phyloP scores from a whole-genome alignment of 2,888 invertebrate genomes.

The Nemurella pictetii region DNA sequence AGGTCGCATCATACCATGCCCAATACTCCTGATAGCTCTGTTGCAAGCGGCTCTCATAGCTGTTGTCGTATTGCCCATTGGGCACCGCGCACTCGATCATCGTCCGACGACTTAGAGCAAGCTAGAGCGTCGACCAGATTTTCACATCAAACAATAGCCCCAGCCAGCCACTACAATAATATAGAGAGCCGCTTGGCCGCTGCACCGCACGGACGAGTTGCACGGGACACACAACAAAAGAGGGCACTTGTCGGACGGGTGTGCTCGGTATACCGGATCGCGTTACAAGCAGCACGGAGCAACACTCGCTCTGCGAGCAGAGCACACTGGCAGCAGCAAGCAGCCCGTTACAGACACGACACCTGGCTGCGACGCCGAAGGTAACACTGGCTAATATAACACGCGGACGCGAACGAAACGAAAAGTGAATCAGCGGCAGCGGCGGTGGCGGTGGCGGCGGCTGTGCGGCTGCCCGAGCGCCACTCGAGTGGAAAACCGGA shows the following conservation, averaged over 20 bases:
- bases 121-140: too few species aligned
- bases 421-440: not conserved
- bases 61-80: not conserved
- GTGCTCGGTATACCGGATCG: not conserved
- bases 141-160: too few species aligned
- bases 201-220: not conserved
- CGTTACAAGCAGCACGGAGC: too few species aligned
- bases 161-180: too few species aligned
- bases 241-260: not conserved
- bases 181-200: too few species aligned
- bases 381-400: not conserved
- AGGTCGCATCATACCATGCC: constrained; percentile 10
- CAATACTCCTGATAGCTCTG: constrained; percentile 16
- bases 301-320: not conserved
- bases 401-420: not conserved
- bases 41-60: not conserved
- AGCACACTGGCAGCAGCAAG: not conserved
- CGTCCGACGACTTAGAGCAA: too few species aligned
- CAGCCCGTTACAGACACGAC: not conserved
- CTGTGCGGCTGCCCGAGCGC: not conserved
- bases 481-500: constrained; percentile 3
- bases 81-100: not conserved
- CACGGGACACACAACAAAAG: not conserved
- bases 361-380: not conserved
- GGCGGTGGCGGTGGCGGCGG: not conserved